A percentile compares a stretch with the other conserved stretches of the same genome.
Conservation (phyloP, 2,888 invertebrate genomes). For the Agrilus mali region DNA sequence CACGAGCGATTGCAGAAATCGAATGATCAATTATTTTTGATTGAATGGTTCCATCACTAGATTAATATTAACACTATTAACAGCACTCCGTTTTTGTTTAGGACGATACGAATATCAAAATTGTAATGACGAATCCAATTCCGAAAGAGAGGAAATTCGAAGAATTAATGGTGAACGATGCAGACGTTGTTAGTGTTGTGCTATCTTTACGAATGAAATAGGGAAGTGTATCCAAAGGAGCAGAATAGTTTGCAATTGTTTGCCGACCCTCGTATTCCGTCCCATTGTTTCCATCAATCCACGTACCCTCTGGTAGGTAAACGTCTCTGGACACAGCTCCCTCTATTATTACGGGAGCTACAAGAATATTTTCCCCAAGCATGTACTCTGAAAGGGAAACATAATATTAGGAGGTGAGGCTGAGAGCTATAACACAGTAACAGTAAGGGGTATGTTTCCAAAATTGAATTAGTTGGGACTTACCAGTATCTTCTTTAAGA, state of each 20-base stretch:
- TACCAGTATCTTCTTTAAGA: constrained; percentile 9
- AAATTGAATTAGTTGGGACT: neutral
- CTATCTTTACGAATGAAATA: constrained; percentile 39
- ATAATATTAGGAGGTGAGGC: too few species aligned
- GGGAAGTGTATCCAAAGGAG: constrained; percentile 55
- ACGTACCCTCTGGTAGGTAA: constrained; percentile 62
- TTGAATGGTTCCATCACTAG: too few species aligned
- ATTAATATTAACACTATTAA: too few species aligned
- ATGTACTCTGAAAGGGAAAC: constrained; percentile 51
- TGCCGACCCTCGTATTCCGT: constrained; percentile 41
- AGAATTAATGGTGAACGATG: neutral
- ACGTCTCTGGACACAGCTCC: constrained; percentile 51
- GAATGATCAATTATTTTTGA: too few species aligned
- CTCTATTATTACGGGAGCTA: constrained; percentile 62
- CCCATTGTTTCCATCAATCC: constrained; percentile 51
- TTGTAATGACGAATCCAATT: too few species aligned
- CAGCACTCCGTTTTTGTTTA: too few species aligned
- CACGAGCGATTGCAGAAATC: too few species aligned
- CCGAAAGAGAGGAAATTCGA: too few species aligned
- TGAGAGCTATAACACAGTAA: too few species aligned
- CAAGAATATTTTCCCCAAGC: constrained; percentile 62
- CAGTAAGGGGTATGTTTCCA: too few species aligned
- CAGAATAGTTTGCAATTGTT: constrained; percentile 50
- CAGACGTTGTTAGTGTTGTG: neutral
- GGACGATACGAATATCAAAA: too few species aligned